phyloP scores from a whole-genome alignment of 2,888 invertebrate genomes.

The Prosapia bicincta region DNA sequence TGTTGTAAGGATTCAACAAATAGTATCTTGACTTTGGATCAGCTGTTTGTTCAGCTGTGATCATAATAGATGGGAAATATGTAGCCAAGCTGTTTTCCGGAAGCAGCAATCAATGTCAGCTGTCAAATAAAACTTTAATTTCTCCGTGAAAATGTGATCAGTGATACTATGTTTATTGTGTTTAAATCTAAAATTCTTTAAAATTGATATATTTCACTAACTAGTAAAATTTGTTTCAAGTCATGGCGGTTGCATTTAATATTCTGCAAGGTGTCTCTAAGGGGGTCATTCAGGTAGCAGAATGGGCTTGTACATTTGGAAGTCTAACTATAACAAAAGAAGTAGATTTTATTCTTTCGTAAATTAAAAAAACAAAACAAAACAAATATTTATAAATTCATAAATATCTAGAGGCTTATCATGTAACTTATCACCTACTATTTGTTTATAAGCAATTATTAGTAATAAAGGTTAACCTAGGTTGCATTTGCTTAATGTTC shows the following conservation, averaged over 20 bases:
- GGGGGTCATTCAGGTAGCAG: neutral
- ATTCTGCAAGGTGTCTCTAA: neutral
- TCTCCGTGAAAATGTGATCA: neutral
- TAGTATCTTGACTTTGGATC: neutral
- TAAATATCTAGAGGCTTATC: no score
- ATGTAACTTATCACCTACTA: neutral
- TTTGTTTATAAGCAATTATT: neutral
- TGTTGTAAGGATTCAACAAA: no score
- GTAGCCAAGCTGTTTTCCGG: neutral
- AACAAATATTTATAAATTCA: no score
- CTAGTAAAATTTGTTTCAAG: neutral
- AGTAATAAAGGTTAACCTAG: neutral
- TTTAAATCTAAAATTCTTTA: neutral
- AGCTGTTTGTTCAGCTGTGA: neutral
- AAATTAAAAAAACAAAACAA: no score
- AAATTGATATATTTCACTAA: neutral
- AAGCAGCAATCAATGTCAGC: neutral
- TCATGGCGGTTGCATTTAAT: neutral
- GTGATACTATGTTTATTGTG: neutral
- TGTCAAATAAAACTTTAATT: neutral
- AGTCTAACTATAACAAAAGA: neutral
- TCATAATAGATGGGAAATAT: neutral
- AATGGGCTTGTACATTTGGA: neutral
- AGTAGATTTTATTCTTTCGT: neutral
- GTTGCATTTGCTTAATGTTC: no score